Evolutionary conservation across 2,888 invertebrate species (phyloP).

Genomic region (Drosophila longiperda): DNA sequence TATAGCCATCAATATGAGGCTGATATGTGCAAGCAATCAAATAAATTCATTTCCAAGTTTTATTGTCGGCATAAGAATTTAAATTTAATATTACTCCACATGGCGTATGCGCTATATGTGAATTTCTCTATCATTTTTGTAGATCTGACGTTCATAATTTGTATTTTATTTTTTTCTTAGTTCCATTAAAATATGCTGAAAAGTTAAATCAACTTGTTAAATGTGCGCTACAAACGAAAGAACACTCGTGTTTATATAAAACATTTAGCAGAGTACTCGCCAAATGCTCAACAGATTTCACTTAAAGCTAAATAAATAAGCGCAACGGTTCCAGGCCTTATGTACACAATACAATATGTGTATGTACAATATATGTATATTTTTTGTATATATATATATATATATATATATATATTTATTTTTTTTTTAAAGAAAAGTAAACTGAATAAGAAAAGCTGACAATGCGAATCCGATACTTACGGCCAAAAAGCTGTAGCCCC

Average conservation of each 20-base stretch:
- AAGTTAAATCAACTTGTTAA: constrained; percentile 34
- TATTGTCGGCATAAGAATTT: neutral
- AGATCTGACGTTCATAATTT: neutral
- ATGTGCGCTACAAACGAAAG: constrained; percentile 16
- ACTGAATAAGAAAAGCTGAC: constrained; percentile 72
- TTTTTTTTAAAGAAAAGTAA: constrained; percentile 36
- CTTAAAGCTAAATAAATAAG: constrained; percentile 27
- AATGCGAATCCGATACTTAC: constrained; percentile 80
- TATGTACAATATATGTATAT: constrained; percentile 4
- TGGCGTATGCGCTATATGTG: constrained; percentile 11
- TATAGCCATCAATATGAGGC: no score
- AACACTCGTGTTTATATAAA: constrained; percentile 31
- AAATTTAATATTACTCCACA: neutral
- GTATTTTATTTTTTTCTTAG: neutral
- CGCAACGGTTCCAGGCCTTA: constrained; percentile 10
- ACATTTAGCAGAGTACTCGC: constrained; percentile 38
- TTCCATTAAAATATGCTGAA: neutral
- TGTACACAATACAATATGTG: constrained; percentile 17
- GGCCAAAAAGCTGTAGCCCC: constrained; percentile 39
- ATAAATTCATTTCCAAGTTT: neutral
- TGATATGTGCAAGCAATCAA: neutral
- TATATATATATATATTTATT: constrained; percentile 31
- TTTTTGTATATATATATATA: constrained; percentile 2
- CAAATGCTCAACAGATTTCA: constrained; percentile 26
- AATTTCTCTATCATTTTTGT: neutral